These are phyloP conservation scores for human DNA, from an alignment of 2,113 vertebrate genomes.

Conservation along the genomic window GRCh38 chr2:19353501-19354000, in stretches of 20 bases:
- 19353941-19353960: not conserved
- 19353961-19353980: not conserved
- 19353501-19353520: slow-evolving; percentile 92
- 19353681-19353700: slow-evolving; percentile 96
- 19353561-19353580: slow-evolving; percentile 88
- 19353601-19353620: slow-evolving; percentile 92
- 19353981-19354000: not conserved
- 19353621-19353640: slow-evolving; percentile 95
- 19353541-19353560: slow-evolving; percentile 91
- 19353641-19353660: slow-evolving; percentile 98
- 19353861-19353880: not conserved
- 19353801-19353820: slow-evolving; percentile 86
- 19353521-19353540: slow-evolving; percentile 94
- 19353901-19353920: not conserved
- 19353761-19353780: slow-evolving; percentile 96
- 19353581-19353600: slow-evolving; percentile 91
- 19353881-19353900: not conserved
- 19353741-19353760: slow-evolving; percentile 98
- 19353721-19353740: slow-evolving; percentile 94
- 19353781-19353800: slow-evolving; percentile 97
- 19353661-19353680: slow-evolving; percentile 95
- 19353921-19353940: not conserved
- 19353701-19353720: slow-evolving; percentile 91
- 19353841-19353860: slow-evolving; percentile 56
- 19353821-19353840: slow-evolving; percentile 68